Evolutionary conservation across 2,888 invertebrate genomes (phyloP), one percentile per base, ranked within the genome.

Genomic region (Athripsodes cinereus): DNA sequence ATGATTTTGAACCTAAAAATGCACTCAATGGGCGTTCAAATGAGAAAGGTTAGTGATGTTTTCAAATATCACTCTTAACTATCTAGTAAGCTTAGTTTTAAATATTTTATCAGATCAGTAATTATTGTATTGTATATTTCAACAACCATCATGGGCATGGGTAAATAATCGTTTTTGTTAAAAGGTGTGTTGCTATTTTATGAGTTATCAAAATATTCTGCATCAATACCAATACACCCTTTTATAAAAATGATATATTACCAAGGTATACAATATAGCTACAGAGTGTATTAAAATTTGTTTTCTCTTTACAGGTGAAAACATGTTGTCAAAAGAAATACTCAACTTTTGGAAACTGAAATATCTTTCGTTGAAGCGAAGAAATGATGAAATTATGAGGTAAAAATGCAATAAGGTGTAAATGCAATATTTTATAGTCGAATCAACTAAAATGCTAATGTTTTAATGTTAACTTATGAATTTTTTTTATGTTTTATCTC

Each of bases 291-390:
- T 26, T 26, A 10, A 26, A 26, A 3, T 26, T 26, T 6, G 10
- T 26, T 26, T 26, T 26, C 3, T 6, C 26, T 8, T 40, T 40
- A 2, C 40, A 40, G 40, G 40, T n/a, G 16, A 40, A 5, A 40
- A 16, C 16, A 40, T 16, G 47, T 40, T 40, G 16, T 40, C 40
- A 8, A 40, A 40, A 13, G 31, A 56, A 16, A 16, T 34, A 16
- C 20, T 57, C 5, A 57, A 57, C 40, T 60, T 35, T 46, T 61
- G 60, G 60, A 61, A 58, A 50, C 50, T 61, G 21, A 61, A 58
- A 49, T 61, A 61, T 52, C 31, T 52, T 19, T 18, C 54, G 16
- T 50, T 57, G 22, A 58, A 61, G 54, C 58, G 55, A 34, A 47
- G 49, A 21, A 21, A 18, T 11, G 52, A 60, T 52, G 53, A 54